Conservation (phyloP, 2,797 vertebrate genomes). For the Urocyon cinereoargenteus region DNA sequence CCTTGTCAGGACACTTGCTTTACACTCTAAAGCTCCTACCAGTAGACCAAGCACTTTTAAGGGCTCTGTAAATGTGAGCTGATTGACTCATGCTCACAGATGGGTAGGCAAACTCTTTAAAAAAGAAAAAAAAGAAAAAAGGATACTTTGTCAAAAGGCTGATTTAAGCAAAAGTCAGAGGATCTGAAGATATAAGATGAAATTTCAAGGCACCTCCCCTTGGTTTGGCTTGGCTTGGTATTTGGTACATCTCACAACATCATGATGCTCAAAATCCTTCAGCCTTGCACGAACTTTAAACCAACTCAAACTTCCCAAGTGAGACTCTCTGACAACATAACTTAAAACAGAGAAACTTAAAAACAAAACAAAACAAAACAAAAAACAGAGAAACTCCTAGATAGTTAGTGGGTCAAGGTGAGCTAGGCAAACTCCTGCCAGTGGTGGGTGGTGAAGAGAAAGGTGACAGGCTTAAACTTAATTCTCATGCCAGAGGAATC, state of each 20-base stretch:
- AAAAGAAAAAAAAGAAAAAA: background rate
- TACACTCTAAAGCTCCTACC: background rate
- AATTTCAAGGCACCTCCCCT: background rate
- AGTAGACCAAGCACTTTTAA: slow-evolving; percentile 1
- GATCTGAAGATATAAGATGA: slow-evolving; percentile 26
- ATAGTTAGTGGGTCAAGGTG: background rate
- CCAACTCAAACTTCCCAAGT: background rate
- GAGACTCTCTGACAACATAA: background rate
- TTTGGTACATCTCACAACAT: slow-evolving; percentile 6
- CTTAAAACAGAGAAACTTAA: background rate
- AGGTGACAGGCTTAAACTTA: background rate
- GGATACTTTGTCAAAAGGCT: background rate
- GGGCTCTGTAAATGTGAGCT: background rate
- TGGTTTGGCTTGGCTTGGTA: background rate
- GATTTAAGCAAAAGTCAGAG: slow-evolving; percentile 19
- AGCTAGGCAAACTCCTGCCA: background rate
- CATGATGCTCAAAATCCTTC: background rate
- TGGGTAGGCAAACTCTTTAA: background rate
- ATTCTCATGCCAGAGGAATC: background rate
- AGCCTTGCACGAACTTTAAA: background rate
- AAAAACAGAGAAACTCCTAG: background rate
- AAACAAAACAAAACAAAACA: no score
- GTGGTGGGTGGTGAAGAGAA: background rate
- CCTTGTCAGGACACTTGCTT: background rate
- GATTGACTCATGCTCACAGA: slow-evolving; percentile 26